These are phyloP conservation scores for Blomia tropicalis DNA, from an alignment of 2,888 invertebrate genomes.

Conservation along the genomic window DNA sequence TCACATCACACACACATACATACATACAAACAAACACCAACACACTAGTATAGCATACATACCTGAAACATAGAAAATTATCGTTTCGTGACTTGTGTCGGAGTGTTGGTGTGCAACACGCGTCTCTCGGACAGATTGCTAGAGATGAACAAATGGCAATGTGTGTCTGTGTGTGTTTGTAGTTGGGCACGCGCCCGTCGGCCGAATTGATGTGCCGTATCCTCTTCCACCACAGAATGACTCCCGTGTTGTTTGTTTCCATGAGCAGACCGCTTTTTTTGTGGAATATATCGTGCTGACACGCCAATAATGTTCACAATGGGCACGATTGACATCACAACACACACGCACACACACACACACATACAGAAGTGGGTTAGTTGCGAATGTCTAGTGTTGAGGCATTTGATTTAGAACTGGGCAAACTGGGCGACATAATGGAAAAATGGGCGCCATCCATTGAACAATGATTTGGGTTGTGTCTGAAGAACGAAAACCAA, in stretches of 20 bases:
- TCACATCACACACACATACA: too few relatives aligned
- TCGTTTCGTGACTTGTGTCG: not conserved
- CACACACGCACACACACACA: not conserved
- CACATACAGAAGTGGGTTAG: too few relatives aligned
- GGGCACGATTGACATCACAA: not conserved
- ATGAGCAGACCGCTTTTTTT: not conserved
- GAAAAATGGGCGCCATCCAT: too few relatives aligned
- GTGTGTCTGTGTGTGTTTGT: too few relatives aligned
- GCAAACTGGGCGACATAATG: too few relatives aligned
- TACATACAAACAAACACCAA: too few relatives aligned
- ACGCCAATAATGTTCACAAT: not conserved
- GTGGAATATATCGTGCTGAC: too few relatives aligned
- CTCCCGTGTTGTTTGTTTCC: not conserved
- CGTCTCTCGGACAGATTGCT: not conserved
- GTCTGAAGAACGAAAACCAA: not conserved
- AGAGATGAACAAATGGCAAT: too few relatives aligned
- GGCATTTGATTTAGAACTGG: not conserved
- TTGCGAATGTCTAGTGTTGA: not conserved
- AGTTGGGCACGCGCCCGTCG: not conserved
- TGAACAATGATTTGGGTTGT: too few relatives aligned
- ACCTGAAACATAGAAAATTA: not conserved
- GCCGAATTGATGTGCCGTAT: conserved; percentile 6
- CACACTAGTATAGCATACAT: too few relatives aligned
- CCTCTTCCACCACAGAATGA: not conserved
- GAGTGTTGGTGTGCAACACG: not conserved